Base-by-base conservation (phyloP, 2,888 invertebrate genomes). In the Drosophila atripex region DNA sequence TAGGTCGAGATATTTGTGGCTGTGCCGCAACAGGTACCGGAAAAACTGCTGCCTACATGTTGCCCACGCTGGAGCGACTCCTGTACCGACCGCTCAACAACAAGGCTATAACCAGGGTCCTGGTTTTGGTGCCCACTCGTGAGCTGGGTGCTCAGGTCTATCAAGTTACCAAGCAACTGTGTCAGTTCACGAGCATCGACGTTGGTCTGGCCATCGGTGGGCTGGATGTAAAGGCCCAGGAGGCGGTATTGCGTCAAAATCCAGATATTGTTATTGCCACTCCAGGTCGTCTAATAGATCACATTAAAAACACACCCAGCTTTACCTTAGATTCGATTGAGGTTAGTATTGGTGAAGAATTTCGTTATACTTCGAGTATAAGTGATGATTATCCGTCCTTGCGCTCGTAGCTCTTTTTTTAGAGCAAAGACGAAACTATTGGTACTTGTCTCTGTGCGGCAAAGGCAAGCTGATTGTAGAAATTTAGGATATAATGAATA, bases 201-300 rank as follows among this genome's bases (percentile, higher is more conserved):
- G 94, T 96, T 23, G 97, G 96, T 12, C 91, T 98, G 56, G 96
- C 97, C 1, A 97, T 97, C 28, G 97, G 97, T 79, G 97, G 97
- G 18, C 92, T 97, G 63, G 97, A 97, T 90, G 93, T 97, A 6
- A 97, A 97, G 92, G 94, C 94, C 1, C 91, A 96, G 93, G 97
- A 97, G 93, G 93, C 93, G 55, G 94, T 96, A n/a, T 91, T 97
- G 9, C 93, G 98, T 21, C 95, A 96, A 79, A 97, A 96, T 89
- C 99, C 99, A 0, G 99, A 99, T 90, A 94, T 99, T 78, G 98
- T 99, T 25, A 98, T 99, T 88, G 99, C 99, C 0, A 99, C 99
- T 0, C 99, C 99, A 0, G 99, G 99, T 61, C 95, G 99, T 77
- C 93, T 99, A 39, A 98, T 99, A 73, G 99, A 99, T 93, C 99